phyloP scores from a whole-genome alignment of 2,888 invertebrate genomes.

The Limnephilus auricula region DNA sequence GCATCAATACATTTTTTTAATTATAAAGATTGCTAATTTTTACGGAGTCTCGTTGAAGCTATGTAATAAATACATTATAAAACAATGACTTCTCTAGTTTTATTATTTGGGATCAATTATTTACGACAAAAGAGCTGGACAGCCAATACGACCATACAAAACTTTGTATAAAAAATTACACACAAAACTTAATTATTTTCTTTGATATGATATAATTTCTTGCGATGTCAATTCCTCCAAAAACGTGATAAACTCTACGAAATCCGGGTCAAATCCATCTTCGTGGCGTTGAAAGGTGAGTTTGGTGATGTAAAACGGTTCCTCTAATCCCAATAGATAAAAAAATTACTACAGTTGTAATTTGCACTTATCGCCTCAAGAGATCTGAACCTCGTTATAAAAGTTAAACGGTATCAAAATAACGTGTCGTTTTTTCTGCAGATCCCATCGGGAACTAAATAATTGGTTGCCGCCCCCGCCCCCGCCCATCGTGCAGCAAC shows the following conservation, averaged over 20 bases:
- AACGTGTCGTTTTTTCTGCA: neutral
- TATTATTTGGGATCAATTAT: too few species aligned
- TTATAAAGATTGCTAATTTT: too few species aligned
- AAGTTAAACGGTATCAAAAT: neutral
- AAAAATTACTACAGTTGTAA: neutral
- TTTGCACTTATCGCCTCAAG: neutral
- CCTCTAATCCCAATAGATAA: neutral
- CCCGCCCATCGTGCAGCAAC: neutral
- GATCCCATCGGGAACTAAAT: neutral
- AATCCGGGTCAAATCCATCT: neutral
- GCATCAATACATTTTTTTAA: too few species aligned
- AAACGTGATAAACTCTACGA: neutral
- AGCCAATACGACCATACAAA: too few species aligned
- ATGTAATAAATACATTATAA: too few species aligned
- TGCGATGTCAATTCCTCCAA: neutral
- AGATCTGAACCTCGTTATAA: neutral
- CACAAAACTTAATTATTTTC: neutral
- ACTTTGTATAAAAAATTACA: neutral
- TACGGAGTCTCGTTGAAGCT: too few species aligned
- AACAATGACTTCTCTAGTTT: too few species aligned
- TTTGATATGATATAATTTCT: neutral
- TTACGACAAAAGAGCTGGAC: too few species aligned
- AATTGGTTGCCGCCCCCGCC: slow-evolving; percentile 31
- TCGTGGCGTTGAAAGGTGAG: neutral
- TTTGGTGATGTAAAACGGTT: neutral